Evolutionary conservation across 1,140 invertebrate species (phyloP).

Genomic region (Aporrectodea caliginosa): DNA sequence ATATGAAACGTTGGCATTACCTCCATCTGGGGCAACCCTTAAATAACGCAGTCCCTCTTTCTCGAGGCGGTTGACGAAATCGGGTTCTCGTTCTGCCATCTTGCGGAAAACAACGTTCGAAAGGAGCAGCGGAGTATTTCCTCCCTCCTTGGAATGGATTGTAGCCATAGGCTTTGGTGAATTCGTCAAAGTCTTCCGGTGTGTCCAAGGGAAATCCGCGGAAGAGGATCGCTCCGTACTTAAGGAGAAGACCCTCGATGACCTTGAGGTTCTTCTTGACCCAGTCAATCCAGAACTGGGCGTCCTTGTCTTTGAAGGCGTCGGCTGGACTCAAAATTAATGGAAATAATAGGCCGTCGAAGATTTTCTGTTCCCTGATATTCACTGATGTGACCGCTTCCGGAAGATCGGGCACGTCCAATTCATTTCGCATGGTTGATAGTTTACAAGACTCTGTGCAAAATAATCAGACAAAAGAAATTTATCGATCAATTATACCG

Average conservation of each 20-base stretch:
- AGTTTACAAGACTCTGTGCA: too few species aligned
- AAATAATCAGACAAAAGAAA: too few species aligned
- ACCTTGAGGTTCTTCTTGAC: constrained; percentile 32
- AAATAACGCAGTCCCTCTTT: constrained; percentile 40
- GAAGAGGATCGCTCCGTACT: constrained; percentile 44
- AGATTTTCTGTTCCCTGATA: not conserved
- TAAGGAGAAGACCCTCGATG: constrained; percentile 36
- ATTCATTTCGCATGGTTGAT: too few species aligned
- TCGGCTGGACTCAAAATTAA: not conserved
- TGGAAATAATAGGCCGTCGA: not conserved
- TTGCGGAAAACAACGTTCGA: constrained; percentile 41
- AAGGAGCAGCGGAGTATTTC: constrained; percentile 42
- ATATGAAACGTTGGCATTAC: constrained; percentile 18
- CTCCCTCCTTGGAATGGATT: constrained; percentile 39
- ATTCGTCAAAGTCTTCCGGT: constrained; percentile 41
- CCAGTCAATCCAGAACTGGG: constrained; percentile 26
- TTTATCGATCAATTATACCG: too few species aligned
- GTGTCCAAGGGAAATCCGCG: constrained; percentile 41
- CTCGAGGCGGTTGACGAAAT: constrained; percentile 39
- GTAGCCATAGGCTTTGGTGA: constrained; percentile 41
- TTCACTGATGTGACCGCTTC: not conserved
- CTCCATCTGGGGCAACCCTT: constrained; percentile 27
- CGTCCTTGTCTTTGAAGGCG: not conserved
- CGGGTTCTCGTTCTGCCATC: constrained; percentile 36
- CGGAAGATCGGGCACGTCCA: not conserved